phyloP scores from a whole-genome alignment of 2,797 vertebrate genomes.

The Enteromius trimaculatus region DNA sequence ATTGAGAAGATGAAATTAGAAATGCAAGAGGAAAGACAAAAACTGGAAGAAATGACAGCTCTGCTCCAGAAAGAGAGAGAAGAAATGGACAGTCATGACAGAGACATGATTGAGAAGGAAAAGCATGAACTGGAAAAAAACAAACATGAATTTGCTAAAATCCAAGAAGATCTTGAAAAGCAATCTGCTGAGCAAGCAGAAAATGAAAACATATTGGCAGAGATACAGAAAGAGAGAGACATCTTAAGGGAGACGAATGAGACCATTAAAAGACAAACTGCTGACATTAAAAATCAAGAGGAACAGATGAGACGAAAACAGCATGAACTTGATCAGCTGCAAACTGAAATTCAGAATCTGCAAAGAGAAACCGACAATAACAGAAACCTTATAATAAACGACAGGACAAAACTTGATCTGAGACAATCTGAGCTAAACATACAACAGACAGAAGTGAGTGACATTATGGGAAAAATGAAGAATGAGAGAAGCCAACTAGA shows the following conservation, averaged over 20 bases:
- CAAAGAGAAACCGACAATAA: not conserved
- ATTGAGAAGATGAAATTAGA: conserved; percentile 18
- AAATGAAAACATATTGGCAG: not conserved
- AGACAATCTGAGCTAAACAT: not conserved
- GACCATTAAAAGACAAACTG: not conserved
- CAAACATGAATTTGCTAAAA: not conserved
- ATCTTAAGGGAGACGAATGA: not conserved
- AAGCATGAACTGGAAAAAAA: not conserved
- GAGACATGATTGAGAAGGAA: conserved; percentile 20
- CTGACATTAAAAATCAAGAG: not conserved
- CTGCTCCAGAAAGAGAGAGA: conserved; percentile 17
- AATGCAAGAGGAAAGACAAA: not conserved
- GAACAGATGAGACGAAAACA: conserved; percentile 3
- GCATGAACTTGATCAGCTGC: not conserved
- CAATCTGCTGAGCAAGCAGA: not conserved
- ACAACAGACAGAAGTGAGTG: not conserved
- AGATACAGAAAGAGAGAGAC: conserved; percentile 10
- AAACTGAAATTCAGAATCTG: not conserved
- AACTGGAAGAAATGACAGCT: not conserved
- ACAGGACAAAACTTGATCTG: not conserved
- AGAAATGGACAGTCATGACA: not conserved
- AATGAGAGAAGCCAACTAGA: not conserved
- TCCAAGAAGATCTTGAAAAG: not conserved
- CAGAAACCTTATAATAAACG: not conserved
- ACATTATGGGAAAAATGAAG: not conserved